Evolutionary conservation across 2,888 invertebrate species (phyloP).

Genomic region (Pantelozetes paolii): DNA sequence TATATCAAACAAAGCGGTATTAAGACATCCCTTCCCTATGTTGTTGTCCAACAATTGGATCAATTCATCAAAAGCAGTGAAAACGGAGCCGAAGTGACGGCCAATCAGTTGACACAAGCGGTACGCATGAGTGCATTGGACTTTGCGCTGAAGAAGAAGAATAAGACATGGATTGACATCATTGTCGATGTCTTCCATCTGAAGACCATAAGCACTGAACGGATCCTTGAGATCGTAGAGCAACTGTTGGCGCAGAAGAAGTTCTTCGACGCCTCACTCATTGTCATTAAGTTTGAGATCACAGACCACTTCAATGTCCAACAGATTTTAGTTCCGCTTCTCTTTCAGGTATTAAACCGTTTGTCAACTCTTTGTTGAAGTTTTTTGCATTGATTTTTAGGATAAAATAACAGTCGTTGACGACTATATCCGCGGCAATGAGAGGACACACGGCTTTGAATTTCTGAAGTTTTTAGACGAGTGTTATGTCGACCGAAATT

Average conservation of each 20-base stretch:
- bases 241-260: not conserved
- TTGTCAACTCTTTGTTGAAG: not conserved
- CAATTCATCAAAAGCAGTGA: not conserved
- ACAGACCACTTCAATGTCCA: slow-evolving; percentile 3
- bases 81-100: not conserved
- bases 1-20: slow-evolving; percentile 4
- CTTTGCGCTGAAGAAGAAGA: not conserved
- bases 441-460: slow-evolving; percentile 20
- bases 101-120: not conserved
- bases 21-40: slow-evolving; percentile 13
- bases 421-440: slow-evolving; percentile 15
- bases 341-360: not conserved
- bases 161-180: slow-evolving; percentile 24
- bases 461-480: slow-evolving; percentile 8
- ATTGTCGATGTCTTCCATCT: not conserved
- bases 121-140: not conserved
- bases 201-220: not conserved
- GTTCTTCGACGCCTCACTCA: not conserved
- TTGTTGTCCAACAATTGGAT: not conserved
- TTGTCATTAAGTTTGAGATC: slow-evolving; percentile 2
- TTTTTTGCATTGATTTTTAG: not conserved
- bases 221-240: not conserved
- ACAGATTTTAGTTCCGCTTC: slow-evolving; percentile 1
- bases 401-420: slow-evolving; percentile 15
- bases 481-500: not conserved